These are phyloP conservation scores for Galemys pyrenaicus DNA, from an alignment of 2,113 vertebrate genomes.

Conservation along the genomic window DNA sequence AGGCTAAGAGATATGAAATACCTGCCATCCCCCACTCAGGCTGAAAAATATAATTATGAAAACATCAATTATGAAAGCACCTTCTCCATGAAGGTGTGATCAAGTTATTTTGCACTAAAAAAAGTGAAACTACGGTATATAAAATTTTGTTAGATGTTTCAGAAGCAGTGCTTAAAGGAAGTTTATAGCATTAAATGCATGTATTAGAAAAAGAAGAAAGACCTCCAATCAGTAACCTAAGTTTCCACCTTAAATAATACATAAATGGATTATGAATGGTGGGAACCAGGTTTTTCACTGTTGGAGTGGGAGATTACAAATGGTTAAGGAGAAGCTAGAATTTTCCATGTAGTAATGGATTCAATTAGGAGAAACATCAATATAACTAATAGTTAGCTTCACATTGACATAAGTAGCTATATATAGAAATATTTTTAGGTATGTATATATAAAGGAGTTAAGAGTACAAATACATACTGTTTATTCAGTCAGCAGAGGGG, in stretches of 20 bases:
- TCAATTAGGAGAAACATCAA: background rate
- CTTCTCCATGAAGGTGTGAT: background rate
- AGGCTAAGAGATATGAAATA: too few relatives aligned
- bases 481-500: background rate
- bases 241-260: background rate
- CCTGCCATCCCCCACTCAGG: too few relatives aligned
- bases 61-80: background rate
- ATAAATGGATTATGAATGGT: background rate
- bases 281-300: background rate
- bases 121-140: background rate
- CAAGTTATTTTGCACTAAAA: background rate
- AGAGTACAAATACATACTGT: background rate
- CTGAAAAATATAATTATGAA: background rate
- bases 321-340: background rate
- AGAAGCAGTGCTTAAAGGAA: background rate
- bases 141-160: background rate
- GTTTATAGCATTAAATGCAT: too few relatives aligned
- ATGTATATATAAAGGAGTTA: background rate
- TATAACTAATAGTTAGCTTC: background rate
- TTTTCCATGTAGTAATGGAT: background rate
- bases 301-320: background rate
- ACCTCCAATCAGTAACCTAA: too few relatives aligned
- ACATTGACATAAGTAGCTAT: background rate
- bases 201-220: too few relatives aligned
- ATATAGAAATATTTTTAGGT: background rate